Conservation (phyloP, 1,140 invertebrate genomes). For the Callitettix versicolor region DNA sequence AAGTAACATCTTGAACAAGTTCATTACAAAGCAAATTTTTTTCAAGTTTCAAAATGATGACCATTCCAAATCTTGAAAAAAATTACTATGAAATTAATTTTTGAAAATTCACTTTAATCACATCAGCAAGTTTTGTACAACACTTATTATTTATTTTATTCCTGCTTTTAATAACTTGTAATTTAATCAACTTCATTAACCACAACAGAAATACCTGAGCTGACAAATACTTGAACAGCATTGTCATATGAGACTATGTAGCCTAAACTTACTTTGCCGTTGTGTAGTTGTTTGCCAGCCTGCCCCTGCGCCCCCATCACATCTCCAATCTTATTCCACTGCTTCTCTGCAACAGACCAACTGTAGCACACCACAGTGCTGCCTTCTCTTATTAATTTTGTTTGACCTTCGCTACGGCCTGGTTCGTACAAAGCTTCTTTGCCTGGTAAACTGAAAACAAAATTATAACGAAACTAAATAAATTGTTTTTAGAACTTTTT, state of each 20-base stretch:
- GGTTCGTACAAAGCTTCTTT: slow-evolving; percentile 60
- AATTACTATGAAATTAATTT: too few relatives aligned
- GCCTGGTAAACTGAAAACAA: slow-evolving; percentile 55
- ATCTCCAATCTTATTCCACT: slow-evolving; percentile 83
- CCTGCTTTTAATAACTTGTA: neutral
- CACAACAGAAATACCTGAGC: neutral
- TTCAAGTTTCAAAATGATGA: too few relatives aligned
- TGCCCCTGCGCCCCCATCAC: slow-evolving; percentile 65
- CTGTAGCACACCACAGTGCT: slow-evolving; percentile 62
- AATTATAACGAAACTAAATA: too few relatives aligned
- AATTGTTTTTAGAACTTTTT: too few relatives aligned
- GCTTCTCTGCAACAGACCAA: slow-evolving; percentile 57
- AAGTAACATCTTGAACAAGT: too few relatives aligned
- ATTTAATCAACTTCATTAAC: neutral
- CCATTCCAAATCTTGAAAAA: too few relatives aligned
- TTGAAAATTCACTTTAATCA: too few relatives aligned
- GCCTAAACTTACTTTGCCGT: slow-evolving; percentile 56
- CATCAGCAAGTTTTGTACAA: too few relatives aligned
- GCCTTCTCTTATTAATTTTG: slow-evolving; percentile 68
- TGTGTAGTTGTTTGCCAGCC: slow-evolving; percentile 63
- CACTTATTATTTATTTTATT: too few relatives aligned
- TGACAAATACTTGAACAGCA: neutral
- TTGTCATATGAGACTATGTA: too few relatives aligned
- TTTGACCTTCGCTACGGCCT: slow-evolving; percentile 75
- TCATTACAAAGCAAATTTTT: too few relatives aligned